phyloP scores from a whole-genome alignment of 2,797 vertebrate genomes.

The Lepilemur septentrionalis region DNA sequence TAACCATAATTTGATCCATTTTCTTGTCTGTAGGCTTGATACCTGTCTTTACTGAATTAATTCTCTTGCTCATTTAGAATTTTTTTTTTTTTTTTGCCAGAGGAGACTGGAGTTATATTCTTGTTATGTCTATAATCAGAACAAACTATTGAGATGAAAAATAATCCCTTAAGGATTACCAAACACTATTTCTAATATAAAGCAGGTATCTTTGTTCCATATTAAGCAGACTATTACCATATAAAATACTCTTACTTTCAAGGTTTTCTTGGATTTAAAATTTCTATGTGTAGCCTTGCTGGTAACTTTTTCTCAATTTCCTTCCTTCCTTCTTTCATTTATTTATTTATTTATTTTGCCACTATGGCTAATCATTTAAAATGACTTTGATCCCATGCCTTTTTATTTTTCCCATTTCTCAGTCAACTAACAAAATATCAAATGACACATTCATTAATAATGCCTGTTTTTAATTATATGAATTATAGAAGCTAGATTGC shows the following conservation, averaged over 20 bases:
- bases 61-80: neutral
- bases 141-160: neutral
- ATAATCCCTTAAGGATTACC: neutral
- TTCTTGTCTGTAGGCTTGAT: neutral
- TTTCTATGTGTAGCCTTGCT: neutral
- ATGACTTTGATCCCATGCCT: neutral
- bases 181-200: neutral
- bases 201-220: neutral
- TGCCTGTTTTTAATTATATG: neutral
- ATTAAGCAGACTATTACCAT: neutral
- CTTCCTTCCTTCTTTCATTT: neutral
- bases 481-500: neutral
- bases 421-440: neutral
- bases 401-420: constrained; percentile 3
- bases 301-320: neutral
- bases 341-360: neutral
- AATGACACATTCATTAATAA: neutral
- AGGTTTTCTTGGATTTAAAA: neutral
- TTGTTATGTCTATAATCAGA: neutral
- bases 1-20: constrained; percentile 18
- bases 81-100: neutral
- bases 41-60: constrained; percentile 30
- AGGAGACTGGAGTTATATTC: neutral
- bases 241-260: neutral
- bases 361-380: neutral